These are phyloP conservation scores for Potorous gilbertii DNA, from an alignment of 2,797 vertebrate genomes.

Conservation along the genomic window DNA sequence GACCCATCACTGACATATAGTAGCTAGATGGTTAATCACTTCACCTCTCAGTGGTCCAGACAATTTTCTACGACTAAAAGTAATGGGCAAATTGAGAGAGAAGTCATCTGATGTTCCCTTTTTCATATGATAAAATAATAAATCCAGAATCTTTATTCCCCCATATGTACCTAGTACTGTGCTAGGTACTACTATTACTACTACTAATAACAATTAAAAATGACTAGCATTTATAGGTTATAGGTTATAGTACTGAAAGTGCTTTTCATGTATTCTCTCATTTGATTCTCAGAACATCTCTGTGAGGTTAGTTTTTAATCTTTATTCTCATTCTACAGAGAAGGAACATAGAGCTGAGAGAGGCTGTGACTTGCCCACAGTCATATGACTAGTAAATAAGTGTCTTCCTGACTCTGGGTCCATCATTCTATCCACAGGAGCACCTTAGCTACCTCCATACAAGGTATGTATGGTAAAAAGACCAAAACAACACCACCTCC, in stretches of 20 bases:
- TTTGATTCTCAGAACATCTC: neutral
- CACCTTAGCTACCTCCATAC: neutral
- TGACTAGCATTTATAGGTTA: neutral
- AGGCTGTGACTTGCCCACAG: neutral
- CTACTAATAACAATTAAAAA: neutral
- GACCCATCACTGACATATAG: neutral
- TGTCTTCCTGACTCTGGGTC: neutral
- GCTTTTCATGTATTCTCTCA: neutral
- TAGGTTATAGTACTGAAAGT: neutral
- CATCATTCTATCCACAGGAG: neutral
- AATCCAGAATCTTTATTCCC: neutral
- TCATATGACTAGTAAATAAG: neutral
- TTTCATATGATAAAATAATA: neutral
- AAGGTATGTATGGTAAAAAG: neutral
- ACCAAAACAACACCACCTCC: neutral
- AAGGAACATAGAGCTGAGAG: too few relatives aligned
- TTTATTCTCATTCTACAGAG: neutral
- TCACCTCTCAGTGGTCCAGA: neutral
- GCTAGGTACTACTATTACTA: neutral
- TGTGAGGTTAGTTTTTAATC: neutral
- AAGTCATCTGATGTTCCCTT: neutral
- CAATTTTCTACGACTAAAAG: neutral
- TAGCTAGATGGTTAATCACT: neutral
- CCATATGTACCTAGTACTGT: neutral
- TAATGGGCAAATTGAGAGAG: neutral